Conservation (phyloP, 2,888 invertebrate genomes). For the Acheta domesticus region DNA sequence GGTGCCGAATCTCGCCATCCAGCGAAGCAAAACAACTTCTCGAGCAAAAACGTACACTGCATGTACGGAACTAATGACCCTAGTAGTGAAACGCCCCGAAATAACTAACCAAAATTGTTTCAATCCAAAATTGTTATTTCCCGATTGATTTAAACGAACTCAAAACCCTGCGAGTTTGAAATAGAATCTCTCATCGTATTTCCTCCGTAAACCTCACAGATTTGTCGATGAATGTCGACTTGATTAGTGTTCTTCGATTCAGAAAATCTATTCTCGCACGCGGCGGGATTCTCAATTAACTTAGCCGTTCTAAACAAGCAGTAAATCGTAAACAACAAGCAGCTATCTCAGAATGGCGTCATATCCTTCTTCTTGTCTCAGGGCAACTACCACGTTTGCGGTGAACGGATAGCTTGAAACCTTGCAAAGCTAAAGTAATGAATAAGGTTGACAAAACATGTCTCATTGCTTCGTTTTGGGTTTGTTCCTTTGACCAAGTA, state of each 20-base stretch:
- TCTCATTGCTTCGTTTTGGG: too few relatives aligned
- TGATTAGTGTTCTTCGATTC: slow-evolving; percentile 5
- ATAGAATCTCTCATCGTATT: not conserved
- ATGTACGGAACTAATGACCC: too few relatives aligned
- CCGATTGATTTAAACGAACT: too few relatives aligned
- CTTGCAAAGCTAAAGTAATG: too few relatives aligned
- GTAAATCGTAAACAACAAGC: not conserved
- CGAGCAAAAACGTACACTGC: too few relatives aligned
- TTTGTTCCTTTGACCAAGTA: too few relatives aligned
- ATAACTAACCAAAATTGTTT: too few relatives aligned
- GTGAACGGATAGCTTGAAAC: not conserved
- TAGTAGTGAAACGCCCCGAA: too few relatives aligned
- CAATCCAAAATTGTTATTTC: too few relatives aligned
- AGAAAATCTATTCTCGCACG: slow-evolving; percentile 9
- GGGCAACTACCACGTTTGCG: not conserved
- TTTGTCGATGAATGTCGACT: not conserved
- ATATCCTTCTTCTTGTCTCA: not conserved
- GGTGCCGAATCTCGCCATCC: too few relatives aligned
- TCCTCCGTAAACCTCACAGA: not conserved
- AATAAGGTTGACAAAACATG: too few relatives aligned
- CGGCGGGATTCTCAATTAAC: slow-evolving; percentile 22
- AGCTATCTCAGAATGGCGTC: slow-evolving; percentile 18
- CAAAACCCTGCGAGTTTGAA: not conserved
- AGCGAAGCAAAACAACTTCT: too few relatives aligned
- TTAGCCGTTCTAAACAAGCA: slow-evolving; percentile 11